Base-by-base conservation (phyloP, 1,140 invertebrate species). In the Brachionus paranguensis region DNA sequence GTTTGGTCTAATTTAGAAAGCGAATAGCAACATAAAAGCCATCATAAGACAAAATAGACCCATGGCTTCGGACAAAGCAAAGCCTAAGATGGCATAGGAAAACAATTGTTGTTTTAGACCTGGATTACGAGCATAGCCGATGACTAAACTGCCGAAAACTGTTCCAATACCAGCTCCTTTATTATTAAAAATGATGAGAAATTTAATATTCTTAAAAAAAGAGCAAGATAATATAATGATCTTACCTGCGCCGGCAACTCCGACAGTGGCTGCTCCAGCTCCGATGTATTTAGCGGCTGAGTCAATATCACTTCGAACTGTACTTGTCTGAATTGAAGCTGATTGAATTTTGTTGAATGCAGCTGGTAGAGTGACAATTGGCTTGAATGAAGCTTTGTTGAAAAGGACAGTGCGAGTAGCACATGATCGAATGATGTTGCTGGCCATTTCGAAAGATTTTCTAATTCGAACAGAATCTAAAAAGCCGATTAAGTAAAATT, bases 31-130 rank as follows among this genome's bases (percentile, higher is more conserved):
- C 91, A 99, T 92, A 93, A 99, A 99, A 90, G 97, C 96, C 97
- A 99, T 99, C 96, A 99, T 99, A 92, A 99, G 94, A 94, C 97
- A 99, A 93, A 99, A 99, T 85, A 99, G 95, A 93, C 97, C 97
- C 97, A 99, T 99, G 90, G 97, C 97, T 92, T 99, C 97, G 89
- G 97, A 99, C 90, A 99, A 91, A 91, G 97, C 97, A 90, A 99
- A 99, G 89, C 96, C 97, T 91, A 99, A 91, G 91, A 99, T 98
- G 92, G 96, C 96, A 89, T 99, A 99, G 86, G 96, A 98, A 93
- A 99, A 99, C 78, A 99, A 92, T 90, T 99, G 96, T 87, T 95
- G 93, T 91, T 99, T 99, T 87, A 99, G 92, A 85, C 96, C 98
- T 89, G 98, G 98, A 91, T 99, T 99, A 85, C 92, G 90, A 89